Conservation (phyloP, 2,113 vertebrate species). For the Phalacrocorax pelagicus region DNA sequence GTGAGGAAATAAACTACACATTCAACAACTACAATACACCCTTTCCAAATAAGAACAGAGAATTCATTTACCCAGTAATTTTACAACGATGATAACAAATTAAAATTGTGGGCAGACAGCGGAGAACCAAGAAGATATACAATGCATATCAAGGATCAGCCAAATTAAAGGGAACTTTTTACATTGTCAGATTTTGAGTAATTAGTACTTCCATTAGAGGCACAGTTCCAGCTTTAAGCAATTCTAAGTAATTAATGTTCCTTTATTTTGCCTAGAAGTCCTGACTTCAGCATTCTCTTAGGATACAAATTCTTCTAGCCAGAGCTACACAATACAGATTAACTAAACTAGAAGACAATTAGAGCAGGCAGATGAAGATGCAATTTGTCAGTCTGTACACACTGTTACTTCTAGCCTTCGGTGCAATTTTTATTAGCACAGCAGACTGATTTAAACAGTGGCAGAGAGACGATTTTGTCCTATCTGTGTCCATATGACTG, state of each 20-base stretch:
- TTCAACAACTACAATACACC: not conserved
- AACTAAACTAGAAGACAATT: slow-evolving; percentile 23
- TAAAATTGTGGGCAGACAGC: not conserved
- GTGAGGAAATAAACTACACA: not conserved
- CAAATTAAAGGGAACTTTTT: slow-evolving; percentile 12
- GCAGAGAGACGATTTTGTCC: not conserved
- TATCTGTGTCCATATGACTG: not conserved
- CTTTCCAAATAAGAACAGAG: not conserved
- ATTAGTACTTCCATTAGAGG: slow-evolving; percentile 40
- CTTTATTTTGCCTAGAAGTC: slow-evolving; percentile 37
- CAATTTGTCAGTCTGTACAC: not conserved
- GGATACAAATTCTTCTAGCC: slow-evolving; percentile 12
- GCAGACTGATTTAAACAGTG: not conserved
- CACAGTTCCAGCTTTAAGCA: slow-evolving; percentile 39
- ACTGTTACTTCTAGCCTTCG: not conserved
- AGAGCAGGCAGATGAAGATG: slow-evolving; percentile 10
- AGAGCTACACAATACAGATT: not conserved
- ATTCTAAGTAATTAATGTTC: slow-evolving; percentile 46
- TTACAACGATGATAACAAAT: not conserved
- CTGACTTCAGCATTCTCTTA: slow-evolving; percentile 60
- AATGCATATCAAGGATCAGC: not conserved
- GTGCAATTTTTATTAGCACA: not conserved
- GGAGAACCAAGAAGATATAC: not conserved
- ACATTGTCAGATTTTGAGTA: not conserved
- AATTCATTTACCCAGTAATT: not conserved